Evolutionary conservation across 2,797 vertebrate genomes (phyloP).

Genomic region (Tadarida brasiliensis): DNA sequence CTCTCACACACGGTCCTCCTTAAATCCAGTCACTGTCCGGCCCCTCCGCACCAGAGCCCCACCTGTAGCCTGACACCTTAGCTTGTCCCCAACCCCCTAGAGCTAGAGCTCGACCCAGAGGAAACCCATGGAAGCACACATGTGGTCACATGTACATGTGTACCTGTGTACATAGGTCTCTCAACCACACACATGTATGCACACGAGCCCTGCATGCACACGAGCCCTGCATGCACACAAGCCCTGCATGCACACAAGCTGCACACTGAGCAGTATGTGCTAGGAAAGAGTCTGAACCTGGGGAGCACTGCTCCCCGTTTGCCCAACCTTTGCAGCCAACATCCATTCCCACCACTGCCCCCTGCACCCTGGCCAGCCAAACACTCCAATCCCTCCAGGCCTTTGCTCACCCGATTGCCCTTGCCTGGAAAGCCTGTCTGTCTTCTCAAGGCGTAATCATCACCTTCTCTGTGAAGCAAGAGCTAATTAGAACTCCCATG

Average conservation of each 20-base stretch:
- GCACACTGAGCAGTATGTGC: background rate
- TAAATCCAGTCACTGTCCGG: background rate
- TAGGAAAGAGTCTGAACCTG: background rate
- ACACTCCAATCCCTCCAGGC: background rate
- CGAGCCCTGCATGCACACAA: too few species aligned
- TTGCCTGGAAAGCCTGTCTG: background rate
- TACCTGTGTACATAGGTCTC: background rate
- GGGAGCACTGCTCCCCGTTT: too few species aligned
- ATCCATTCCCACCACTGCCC: background rate
- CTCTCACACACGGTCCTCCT: background rate
- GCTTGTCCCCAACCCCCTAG: background rate
- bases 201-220: background rate
- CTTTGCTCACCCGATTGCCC: background rate
- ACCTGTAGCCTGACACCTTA: too few species aligned
- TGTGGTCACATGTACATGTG: too few species aligned
- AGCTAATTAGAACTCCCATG: rapidly evolving
- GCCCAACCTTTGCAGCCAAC: background rate
- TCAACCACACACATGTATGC: rapidly evolving
- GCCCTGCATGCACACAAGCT: background rate
- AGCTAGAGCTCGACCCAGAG: background rate
- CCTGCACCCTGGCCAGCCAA: background rate
- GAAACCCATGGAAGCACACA: background rate
- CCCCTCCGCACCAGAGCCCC: rapidly evolving
- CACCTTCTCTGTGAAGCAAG: background rate
- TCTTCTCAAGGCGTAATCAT: background rate